A percentile compares a stretch with the other conserved stretches of the same genome.
Conservation (phyloP, 2,888 invertebrate genomes). For the Monoplex corrugatus region DNA sequence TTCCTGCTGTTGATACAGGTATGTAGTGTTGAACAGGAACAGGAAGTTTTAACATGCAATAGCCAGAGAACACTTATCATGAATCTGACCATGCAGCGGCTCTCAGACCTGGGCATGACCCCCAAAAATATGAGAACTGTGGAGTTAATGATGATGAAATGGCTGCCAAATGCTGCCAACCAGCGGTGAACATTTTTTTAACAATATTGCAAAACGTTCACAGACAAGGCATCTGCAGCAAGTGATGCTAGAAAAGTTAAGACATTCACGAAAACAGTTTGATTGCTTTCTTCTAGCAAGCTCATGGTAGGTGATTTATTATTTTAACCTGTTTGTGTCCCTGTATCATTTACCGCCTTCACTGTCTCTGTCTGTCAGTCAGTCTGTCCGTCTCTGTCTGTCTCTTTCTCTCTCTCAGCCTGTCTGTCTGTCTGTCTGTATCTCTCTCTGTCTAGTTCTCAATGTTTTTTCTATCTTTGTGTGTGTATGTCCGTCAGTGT, state of each 20-base stretch:
- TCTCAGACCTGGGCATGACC: not conserved
- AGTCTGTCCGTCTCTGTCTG: too few relatives aligned
- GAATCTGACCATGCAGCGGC: not conserved
- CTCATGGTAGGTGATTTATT: too few relatives aligned
- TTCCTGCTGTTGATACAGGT: not conserved
- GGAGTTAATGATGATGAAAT: not conserved
- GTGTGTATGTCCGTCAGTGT: too few relatives aligned
- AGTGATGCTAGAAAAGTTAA: not conserved
- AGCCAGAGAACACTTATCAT: conserved; percentile 4
- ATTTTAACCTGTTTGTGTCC: too few relatives aligned
- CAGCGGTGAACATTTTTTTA: not conserved
- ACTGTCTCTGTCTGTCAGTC: too few relatives aligned
- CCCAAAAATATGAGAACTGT: not conserved
- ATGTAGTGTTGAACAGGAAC: not conserved
- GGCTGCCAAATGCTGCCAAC: not conserved
- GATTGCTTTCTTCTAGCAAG: too few relatives aligned
- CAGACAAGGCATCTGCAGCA: not conserved
- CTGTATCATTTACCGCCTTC: too few relatives aligned
- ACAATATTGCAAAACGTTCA: not conserved
- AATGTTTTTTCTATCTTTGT: too few relatives aligned
- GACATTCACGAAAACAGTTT: too few relatives aligned
- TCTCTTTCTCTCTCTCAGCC: too few relatives aligned
- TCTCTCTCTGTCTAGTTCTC: too few relatives aligned
- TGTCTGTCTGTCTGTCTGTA: too few relatives aligned
- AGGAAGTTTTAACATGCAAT: not conserved